phyloP scores from a whole-genome alignment of 2,797 vertebrate genomes.

The Coranthus polyacanthus region DNA sequence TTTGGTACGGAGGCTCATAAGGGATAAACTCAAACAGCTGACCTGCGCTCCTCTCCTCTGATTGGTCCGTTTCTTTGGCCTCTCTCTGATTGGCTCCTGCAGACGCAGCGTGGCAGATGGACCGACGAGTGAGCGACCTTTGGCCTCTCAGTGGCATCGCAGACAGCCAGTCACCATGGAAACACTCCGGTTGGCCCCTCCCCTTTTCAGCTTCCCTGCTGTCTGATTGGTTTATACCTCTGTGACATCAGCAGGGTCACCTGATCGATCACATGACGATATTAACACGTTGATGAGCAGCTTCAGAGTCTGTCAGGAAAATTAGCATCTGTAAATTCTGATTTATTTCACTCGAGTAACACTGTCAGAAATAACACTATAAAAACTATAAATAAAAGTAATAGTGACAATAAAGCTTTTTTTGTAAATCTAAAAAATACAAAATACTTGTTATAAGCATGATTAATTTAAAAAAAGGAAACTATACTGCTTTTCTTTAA shows the following conservation, averaged over 20 bases:
- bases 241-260: slow-evolving; percentile 3
- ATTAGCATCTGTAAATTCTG: neutral
- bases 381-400: too few relatives aligned
- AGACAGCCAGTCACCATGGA: slow-evolving; percentile 92
- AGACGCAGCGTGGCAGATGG: slow-evolving; percentile 97
- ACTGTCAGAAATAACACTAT: too few relatives aligned
- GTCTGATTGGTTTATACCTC: slow-evolving; percentile 46
- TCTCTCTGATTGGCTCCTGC: slow-evolving; percentile 69
- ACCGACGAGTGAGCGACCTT: slow-evolving; percentile 92
- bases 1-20: slow-evolving; percentile 2
- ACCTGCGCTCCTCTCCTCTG: slow-evolving; percentile 55
- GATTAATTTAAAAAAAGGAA: too few relatives aligned
- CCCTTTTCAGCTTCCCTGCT: slow-evolving; percentile 33
- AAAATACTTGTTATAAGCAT: too few relatives aligned
- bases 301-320: too few relatives aligned
- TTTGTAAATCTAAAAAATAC: too few relatives aligned
- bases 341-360: too few relatives aligned
- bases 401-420: too few relatives aligned
- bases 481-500: too few relatives aligned
- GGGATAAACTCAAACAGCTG: slow-evolving; percentile 20
- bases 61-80: slow-evolving; percentile 53
- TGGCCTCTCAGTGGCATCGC: slow-evolving; percentile 86
- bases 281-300: too few relatives aligned
- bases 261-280: too few relatives aligned
- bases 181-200: slow-evolving; percentile 90